Percentiles rank a stretch among this genome's conserved stretches.
Conservation (phyloP, 2,113 vertebrate species). For the Micronycteris hirsuta region DNA sequence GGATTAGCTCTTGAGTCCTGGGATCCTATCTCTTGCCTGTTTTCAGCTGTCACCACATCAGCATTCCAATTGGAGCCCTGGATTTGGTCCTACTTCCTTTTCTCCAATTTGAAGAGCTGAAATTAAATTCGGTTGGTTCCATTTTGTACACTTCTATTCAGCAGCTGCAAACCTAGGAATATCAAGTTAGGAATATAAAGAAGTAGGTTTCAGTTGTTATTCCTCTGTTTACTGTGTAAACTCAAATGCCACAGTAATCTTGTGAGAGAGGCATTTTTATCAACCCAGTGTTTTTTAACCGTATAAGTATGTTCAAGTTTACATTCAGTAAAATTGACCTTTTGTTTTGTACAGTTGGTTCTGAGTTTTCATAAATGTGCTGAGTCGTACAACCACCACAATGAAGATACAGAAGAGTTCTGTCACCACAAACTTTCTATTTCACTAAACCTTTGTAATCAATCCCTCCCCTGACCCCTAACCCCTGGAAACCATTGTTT, state of each 20-base stretch:
- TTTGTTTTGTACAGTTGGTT: neutral
- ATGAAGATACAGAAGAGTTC: neutral
- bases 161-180: neutral
- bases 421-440: neutral
- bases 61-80: neutral
- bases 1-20: neutral
- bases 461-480: neutral
- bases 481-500: neutral
- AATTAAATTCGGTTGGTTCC: neutral
- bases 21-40: neutral
- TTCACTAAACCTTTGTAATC: neutral
- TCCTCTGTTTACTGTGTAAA: neutral
- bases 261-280: neutral
- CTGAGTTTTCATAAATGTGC: neutral
- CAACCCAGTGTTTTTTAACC: neutral
- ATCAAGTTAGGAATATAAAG: neutral
- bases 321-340: neutral
- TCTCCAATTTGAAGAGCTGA: neutral
- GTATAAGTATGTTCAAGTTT: neutral
- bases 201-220: neutral
- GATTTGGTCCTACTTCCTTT: neutral
- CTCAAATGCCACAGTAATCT: neutral
- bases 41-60: neutral
- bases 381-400: neutral
- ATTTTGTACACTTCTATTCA: neutral